These are phyloP conservation scores for Protobothrops mucrosquamatus DNA, from an alignment of 2,113 vertebrate species.

Conservation along the genomic window DNA sequence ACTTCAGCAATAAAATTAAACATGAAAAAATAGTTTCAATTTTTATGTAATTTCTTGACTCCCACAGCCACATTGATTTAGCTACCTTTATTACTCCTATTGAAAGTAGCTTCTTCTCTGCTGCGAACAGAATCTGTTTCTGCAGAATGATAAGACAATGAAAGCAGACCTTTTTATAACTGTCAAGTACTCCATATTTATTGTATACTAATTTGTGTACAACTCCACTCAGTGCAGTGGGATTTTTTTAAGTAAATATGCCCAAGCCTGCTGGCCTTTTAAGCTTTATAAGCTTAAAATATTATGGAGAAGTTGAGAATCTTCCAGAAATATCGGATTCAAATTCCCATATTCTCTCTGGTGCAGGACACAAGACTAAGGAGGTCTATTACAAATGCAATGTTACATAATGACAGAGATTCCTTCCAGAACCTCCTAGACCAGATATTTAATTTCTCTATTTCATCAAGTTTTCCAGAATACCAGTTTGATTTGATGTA, in stretches of 20 bases:
- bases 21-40: neutral
- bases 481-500: neutral
- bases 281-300: neutral
- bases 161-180: too few species aligned
- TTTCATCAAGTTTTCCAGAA: neutral
- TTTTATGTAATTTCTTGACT: neutral
- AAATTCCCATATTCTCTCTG: neutral
- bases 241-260: too few species aligned
- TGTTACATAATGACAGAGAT: neutral
- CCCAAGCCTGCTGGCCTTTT: neutral
- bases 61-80: too few species aligned
- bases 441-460: neutral
- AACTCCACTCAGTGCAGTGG: neutral
- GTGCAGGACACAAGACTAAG: neutral
- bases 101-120: neutral
- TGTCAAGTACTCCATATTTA: too few species aligned
- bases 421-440: neutral
- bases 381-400: neutral
- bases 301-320: neutral
- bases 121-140: neutral
- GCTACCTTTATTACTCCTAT: too few species aligned
- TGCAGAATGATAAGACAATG: neutral
- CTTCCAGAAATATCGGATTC: neutral
- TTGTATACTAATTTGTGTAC: neutral
- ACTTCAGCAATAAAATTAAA: conserved; percentile 7